Evolutionary conservation across 1,140 invertebrate genomes (phyloP).

Genomic region (Drosophila willistoni): DNA sequence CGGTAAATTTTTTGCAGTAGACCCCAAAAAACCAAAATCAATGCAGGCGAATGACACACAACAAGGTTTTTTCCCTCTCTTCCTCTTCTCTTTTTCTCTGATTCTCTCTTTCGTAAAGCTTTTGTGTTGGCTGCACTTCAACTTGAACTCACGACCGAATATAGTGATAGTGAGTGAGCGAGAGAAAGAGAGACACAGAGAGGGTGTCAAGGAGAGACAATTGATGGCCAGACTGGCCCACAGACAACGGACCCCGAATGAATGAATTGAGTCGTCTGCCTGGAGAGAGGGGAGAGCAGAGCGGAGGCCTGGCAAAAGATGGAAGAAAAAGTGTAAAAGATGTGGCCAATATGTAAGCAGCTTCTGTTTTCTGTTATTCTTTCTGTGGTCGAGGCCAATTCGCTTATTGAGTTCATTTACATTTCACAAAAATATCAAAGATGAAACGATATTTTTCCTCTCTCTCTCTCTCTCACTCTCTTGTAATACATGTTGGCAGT

Average conservation of each 20-base stretch:
- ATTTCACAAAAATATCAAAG: conserved; percentile 28
- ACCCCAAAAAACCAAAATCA: conserved; percentile 59
- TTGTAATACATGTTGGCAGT: conserved; percentile 1
- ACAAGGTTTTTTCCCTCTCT: conserved; percentile 22
- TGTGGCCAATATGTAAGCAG: conserved; percentile 54
- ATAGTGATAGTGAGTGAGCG: conserved; percentile 24
- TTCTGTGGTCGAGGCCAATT: conserved; percentile 47
- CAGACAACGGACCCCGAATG: conserved; percentile 32
- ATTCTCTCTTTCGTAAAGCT: conserved; percentile 40
- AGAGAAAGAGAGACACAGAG: conserved; percentile 33
- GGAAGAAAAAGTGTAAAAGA: conserved; percentile 40
- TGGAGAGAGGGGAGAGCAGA: conserved; percentile 2
- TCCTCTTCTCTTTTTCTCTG: neutral
- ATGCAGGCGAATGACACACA: conserved; percentile 70
- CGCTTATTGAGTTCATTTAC: conserved; percentile 53
- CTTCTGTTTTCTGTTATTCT: conserved; percentile 30
- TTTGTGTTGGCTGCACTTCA: conserved; percentile 65
- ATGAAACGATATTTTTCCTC: neutral
- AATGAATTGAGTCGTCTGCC: conserved; percentile 23
- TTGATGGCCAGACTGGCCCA: conserved; percentile 67
- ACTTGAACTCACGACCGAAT: conserved; percentile 63
- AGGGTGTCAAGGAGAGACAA: conserved; percentile 77
- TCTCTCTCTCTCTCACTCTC: neutral
- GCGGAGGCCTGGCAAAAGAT: conserved; percentile 15
- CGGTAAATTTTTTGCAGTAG: conserved; percentile 66